Conservation (phyloP, 2,888 invertebrate genomes). For the Oligia strigilis region DNA sequence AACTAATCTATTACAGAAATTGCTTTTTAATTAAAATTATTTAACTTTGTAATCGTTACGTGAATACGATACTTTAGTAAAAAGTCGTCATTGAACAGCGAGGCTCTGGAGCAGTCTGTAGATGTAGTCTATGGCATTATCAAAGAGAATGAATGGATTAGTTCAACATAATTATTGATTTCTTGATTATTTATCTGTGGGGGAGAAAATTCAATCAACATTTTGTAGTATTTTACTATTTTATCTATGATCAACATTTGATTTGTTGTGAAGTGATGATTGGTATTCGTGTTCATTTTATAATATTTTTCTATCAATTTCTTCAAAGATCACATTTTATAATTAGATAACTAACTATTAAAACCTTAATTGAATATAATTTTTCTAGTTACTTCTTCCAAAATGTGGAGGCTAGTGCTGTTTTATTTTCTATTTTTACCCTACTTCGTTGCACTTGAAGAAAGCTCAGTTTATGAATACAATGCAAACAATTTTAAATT, state of each 20-base stretch:
- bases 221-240: background rate
- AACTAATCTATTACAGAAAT: background rate
- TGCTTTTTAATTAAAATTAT: background rate
- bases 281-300: constrained; percentile 32
- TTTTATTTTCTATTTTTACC: constrained; percentile 82
- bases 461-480: constrained; percentile 90
- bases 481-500: constrained; percentile 91
- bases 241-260: background rate
- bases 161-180: constrained; percentile 40
- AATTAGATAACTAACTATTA: background rate
- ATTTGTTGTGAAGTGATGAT: constrained; percentile 51
- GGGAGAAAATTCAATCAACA: constrained; percentile 3
- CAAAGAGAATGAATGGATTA: constrained; percentile 19
- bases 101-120: background rate
- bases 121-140: constrained; percentile 28
- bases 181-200: constrained; percentile 35
- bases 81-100: background rate
- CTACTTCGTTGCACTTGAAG: constrained; percentile 92
- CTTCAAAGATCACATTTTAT: constrained; percentile 41
- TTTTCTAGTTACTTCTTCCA: constrained; percentile 31
- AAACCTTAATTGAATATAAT: constrained; percentile 3
- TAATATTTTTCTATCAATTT: constrained; percentile 21
- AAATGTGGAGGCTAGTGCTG: constrained; percentile 70
- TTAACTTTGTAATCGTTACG: background rate
- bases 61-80: constrained; percentile 7